These are phyloP conservation scores for Galagoides demidoff DNA, from an alignment of 2,797 vertebrate species.

Conservation along the genomic window DNA sequence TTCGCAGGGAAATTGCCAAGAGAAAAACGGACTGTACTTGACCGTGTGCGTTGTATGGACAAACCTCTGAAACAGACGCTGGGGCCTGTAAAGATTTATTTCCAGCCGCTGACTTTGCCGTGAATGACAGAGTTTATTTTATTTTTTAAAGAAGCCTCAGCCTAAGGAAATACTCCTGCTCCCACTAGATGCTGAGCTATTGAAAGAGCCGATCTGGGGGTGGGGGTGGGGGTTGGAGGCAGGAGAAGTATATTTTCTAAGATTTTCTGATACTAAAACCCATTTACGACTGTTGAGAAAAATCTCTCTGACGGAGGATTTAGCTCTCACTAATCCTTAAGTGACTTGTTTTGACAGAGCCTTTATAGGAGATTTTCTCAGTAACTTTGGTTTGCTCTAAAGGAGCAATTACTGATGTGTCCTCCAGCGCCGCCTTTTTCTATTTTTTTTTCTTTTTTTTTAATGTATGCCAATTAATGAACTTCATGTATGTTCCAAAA, in stretches of 20 bases:
- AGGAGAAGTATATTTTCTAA: slow-evolving; percentile 78
- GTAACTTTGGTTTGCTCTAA: slow-evolving; percentile 84
- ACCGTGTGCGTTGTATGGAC: neutral
- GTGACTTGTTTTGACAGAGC: slow-evolving; percentile 88
- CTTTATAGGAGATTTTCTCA: slow-evolving; percentile 84
- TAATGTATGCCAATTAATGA: slow-evolving; percentile 80
- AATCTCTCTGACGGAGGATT: slow-evolving; percentile 86
- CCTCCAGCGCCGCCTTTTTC: slow-evolving; percentile 74
- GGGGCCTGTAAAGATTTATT: neutral
- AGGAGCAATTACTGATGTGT: slow-evolving; percentile 85
- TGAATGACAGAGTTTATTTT: slow-evolving; percentile 49
- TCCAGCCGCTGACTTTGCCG: slow-evolving; percentile 59
- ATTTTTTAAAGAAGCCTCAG: slow-evolving; percentile 65
- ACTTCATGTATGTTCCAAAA: slow-evolving; percentile 77
- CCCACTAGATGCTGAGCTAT: slow-evolving; percentile 54
- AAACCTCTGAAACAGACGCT: neutral
- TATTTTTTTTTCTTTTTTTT: slow-evolving; percentile 54
- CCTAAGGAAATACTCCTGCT: slow-evolving; percentile 62
- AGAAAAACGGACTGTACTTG: neutral
- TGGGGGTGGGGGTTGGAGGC: slow-evolving; percentile 2
- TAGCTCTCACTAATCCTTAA: slow-evolving; percentile 86
- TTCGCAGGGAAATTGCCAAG: neutral
- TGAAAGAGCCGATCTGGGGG: slow-evolving; percentile 66
- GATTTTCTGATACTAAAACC: slow-evolving; percentile 85
- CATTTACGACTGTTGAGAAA: slow-evolving; percentile 84